Evolutionary conservation across 1,140 invertebrate species (phyloP).

Genomic region (Hylaeus volcanicus): DNA sequence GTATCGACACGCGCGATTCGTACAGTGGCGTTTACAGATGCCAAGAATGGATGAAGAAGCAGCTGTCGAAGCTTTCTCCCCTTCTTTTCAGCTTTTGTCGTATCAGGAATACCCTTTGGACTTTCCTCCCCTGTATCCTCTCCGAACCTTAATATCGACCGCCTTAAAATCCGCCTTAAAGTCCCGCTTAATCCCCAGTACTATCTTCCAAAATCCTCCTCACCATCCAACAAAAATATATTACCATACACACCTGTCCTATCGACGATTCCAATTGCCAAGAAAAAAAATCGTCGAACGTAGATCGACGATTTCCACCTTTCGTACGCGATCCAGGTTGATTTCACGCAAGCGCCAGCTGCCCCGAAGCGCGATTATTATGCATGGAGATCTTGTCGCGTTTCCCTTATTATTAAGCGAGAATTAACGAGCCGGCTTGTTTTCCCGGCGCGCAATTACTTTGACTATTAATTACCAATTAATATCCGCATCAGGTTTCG

Average conservation of each 20-base stretch:
- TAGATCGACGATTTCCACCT: no score
- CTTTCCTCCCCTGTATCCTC: not conserved
- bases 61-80: slow-evolving; percentile 43
- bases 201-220: no score
- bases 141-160: not conserved
- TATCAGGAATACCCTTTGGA: not conserved
- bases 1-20: slow-evolving; percentile 23
- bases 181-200: no score
- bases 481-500: slow-evolving; percentile 19
- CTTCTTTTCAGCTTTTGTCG: slow-evolving; percentile 47
- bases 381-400: slow-evolving; percentile 43
- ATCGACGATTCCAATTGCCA: no score
- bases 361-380: not conserved
- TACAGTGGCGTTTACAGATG: not conserved
- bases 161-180: no score
- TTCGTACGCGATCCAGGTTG: not conserved
- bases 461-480: slow-evolving; percentile 22
- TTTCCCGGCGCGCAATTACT: not conserved
- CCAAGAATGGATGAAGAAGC: not conserved
- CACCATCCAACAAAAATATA: no score
- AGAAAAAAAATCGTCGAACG: no score
- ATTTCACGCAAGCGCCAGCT: slow-evolving; percentile 16
- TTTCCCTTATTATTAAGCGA: slow-evolving; percentile 42
- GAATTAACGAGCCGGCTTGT: slow-evolving; percentile 22
- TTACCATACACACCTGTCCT: no score